A percentile compares a stretch with the other conserved stretches of the same genome.
phyloP scores from a whole-genome alignment of 2,797 vertebrate genomes.

The Prunella strophiata region DNA sequence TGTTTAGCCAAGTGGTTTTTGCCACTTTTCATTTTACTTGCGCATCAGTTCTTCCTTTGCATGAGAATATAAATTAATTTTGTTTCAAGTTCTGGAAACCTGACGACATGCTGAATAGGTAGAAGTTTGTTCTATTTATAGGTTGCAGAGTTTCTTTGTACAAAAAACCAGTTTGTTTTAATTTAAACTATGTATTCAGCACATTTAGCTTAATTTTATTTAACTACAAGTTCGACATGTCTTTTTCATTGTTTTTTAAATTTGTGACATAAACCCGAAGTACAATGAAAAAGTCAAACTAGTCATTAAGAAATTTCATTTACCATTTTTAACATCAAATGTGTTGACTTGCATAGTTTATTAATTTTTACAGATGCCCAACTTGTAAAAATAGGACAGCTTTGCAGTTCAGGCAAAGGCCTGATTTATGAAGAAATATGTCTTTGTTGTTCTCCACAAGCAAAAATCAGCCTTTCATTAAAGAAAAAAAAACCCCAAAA shows the following conservation, averaged over 20 bases:
- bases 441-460: background rate
- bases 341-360: background rate
- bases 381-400: constrained; percentile 8
- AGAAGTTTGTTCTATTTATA: constrained; percentile 42
- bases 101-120: constrained; percentile 27
- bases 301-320: constrained; percentile 34
- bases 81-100: constrained; percentile 15
- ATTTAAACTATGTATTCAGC: constrained; percentile 45
- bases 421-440: background rate
- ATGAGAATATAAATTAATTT: constrained; percentile 7
- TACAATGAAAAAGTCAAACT: background rate
- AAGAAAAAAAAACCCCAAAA: background rate
- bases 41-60: background rate
- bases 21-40: background rate
- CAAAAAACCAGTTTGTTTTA: constrained; percentile 38
- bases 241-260: constrained; percentile 4
- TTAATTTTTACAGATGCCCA: constrained; percentile 24
- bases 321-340: constrained; percentile 23
- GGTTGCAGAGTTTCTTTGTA: constrained; percentile 15
- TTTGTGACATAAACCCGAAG: background rate
- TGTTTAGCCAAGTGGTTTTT: background rate
- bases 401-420: background rate
- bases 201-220: constrained; percentile 31
- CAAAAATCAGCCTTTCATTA: background rate
- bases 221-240: background rate